Conservation (phyloP, 2,888 invertebrate genomes). For the Chironomus tentans region DNA sequence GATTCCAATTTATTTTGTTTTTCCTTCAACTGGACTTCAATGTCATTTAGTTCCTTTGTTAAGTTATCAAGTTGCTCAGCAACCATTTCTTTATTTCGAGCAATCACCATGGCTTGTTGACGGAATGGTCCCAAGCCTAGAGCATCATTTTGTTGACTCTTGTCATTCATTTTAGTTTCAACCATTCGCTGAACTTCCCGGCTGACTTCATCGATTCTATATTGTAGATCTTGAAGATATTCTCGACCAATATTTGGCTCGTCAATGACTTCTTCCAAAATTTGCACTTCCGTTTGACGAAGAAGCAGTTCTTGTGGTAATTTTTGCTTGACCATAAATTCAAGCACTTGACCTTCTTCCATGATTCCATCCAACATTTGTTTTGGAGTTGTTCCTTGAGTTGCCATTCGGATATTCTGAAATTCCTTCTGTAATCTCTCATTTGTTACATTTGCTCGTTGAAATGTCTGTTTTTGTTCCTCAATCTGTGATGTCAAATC, state of each 20-base stretch:
- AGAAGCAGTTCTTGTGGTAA: conserved; percentile 61
- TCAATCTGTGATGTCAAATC: conserved; percentile 30
- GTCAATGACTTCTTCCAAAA: conserved; percentile 57
- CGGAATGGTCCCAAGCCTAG: conserved; percentile 62
- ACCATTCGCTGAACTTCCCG: conserved; percentile 62
- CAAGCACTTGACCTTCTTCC: conserved; percentile 45
- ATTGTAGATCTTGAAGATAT: conserved; percentile 53
- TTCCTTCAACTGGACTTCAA: conserved; percentile 53
- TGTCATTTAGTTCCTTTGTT: conserved; percentile 50
- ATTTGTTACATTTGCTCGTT: conserved; percentile 28
- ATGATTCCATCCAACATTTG: conserved; percentile 30
- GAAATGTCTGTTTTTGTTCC: conserved; percentile 30
- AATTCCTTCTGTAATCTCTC: conserved; percentile 30
- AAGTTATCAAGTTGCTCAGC: conserved; percentile 61
- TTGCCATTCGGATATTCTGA: conserved; percentile 29
- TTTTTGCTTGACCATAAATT: conserved; percentile 68
- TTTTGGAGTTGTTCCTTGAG: conserved; percentile 30
- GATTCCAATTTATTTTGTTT: conserved; percentile 47
- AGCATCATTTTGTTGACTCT: conserved; percentile 61
- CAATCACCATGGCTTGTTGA: conserved; percentile 73
- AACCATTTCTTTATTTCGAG: conserved; percentile 67
- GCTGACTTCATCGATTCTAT: conserved; percentile 50
- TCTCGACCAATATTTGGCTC: conserved; percentile 57
- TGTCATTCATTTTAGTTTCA: conserved; percentile 57
- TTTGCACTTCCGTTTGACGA: conserved; percentile 55